phyloP scores from a whole-genome alignment of 2,888 invertebrate genomes.

The Spilarctia lutea region DNA sequence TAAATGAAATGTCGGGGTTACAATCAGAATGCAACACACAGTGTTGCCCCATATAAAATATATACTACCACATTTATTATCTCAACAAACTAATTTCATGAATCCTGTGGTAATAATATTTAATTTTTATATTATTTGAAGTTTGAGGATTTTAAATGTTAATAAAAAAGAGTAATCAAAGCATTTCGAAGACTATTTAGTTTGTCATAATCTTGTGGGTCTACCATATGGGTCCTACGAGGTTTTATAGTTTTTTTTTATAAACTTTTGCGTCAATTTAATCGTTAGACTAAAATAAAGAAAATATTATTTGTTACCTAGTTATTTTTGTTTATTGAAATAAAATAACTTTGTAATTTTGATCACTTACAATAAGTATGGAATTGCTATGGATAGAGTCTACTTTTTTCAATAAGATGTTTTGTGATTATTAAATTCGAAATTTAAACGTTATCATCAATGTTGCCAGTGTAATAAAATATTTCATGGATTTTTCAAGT shows the following conservation, averaged over 20 bases:
- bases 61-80: neutral
- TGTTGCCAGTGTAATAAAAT: conserved; percentile 32
- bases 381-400: conserved; percentile 12
- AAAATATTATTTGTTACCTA: neutral
- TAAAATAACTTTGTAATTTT: neutral
- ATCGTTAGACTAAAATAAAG: neutral
- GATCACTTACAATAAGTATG: neutral
- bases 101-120: neutral
- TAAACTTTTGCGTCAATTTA: neutral
- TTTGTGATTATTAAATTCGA: neutral
- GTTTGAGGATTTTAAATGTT: neutral
- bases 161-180: neutral
- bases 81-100: neutral
- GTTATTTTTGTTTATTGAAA: neutral
- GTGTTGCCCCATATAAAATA: too few relatives aligned
- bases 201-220: neutral
- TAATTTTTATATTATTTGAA: neutral
- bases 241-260: neutral
- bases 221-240: neutral
- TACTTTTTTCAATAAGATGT: conserved; percentile 2
- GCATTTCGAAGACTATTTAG: too few relatives aligned
- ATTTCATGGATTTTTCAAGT: conserved; percentile 16
- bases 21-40: too few relatives aligned
- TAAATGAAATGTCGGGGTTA: too few relatives aligned
- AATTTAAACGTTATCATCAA: conserved; percentile 22